A percentile compares a stretch with the other conserved stretches of the same genome.
Evolutionary conservation across 2,113 vertebrate species (phyloP).

Genomic region (Orycteropus afer): DNA sequence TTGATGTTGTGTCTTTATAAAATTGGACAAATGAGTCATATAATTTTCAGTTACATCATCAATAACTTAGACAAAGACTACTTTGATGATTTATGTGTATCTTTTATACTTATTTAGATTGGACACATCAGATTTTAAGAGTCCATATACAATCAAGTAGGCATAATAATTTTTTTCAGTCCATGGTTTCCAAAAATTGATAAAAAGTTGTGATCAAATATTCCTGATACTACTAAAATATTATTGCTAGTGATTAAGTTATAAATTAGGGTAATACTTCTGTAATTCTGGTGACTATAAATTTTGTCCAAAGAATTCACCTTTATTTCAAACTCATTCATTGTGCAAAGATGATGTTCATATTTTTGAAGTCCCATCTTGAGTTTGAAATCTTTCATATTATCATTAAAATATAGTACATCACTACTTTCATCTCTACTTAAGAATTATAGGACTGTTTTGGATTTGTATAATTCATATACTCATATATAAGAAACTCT

Average conservation of each 20-base stretch:
- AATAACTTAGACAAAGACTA: slow-evolving; percentile 95
- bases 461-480: not conserved
- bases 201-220: not conserved
- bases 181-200: slow-evolving; percentile 34
- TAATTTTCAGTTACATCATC: slow-evolving; percentile 98
- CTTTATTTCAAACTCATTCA: slow-evolving; percentile 43
- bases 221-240: not conserved
- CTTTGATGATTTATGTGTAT: slow-evolving; percentile 94
- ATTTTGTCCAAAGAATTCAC: not conserved
- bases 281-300: slow-evolving; percentile 4
- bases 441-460: not conserved
- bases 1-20: slow-evolving; percentile 90
- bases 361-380: not conserved
- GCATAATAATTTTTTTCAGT: slow-evolving; percentile 65
- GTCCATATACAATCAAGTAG: slow-evolving; percentile 64
- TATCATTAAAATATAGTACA: not conserved
- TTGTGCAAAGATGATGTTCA: not conserved
- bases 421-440: not conserved
- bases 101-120: slow-evolving; percentile 84
- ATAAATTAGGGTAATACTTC: not conserved
- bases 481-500: not conserved
- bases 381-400: not conserved
- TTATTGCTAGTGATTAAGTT: not conserved
- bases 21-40: slow-evolving; percentile 95
- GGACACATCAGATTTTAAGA: slow-evolving; percentile 83